A percentile compares a stretch with the other conserved stretches of the same genome.
Conservation (phyloP, 2,113 vertebrate species). For the Jaculus jaculus region DNA sequence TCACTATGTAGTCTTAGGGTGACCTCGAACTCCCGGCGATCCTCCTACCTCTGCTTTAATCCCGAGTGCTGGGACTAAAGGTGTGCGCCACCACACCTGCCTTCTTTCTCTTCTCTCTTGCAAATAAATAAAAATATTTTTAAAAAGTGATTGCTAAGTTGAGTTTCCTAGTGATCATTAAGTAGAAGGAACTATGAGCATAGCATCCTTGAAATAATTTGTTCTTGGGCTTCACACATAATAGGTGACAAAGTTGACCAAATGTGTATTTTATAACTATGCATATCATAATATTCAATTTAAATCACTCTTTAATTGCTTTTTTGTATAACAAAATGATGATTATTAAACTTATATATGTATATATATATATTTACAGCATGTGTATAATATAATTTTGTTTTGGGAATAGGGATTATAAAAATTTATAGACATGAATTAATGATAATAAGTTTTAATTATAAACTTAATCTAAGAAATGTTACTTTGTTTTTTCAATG, state of each 20-base stretch:
- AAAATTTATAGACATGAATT: neutral
- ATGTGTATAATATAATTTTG: neutral
- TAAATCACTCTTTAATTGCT: neutral
- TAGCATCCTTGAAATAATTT: neutral
- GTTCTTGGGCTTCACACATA: neutral
- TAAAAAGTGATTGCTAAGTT: neutral
- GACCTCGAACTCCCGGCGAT: too few relatives aligned
- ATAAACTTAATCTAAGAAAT: neutral
- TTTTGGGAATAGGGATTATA: conserved; percentile 28
- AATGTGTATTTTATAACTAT: neutral
- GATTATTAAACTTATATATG: neutral
- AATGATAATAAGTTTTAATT: neutral
- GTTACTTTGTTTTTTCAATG: conserved; percentile 22
- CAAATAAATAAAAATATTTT: too few relatives aligned
- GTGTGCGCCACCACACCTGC: too few relatives aligned
- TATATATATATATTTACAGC: neutral
- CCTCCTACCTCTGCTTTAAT: too few relatives aligned
- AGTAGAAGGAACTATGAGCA: neutral
- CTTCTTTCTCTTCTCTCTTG: too few relatives aligned
- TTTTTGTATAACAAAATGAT: neutral
- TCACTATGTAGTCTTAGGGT: too few relatives aligned
- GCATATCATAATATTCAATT: neutral
- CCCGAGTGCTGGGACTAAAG: too few relatives aligned
- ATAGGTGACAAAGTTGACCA: neutral
- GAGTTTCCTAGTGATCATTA: neutral